Conservation (phyloP, 35 echinoderm and acorn worm species). For the Ophioderma brevispina region DNA sequence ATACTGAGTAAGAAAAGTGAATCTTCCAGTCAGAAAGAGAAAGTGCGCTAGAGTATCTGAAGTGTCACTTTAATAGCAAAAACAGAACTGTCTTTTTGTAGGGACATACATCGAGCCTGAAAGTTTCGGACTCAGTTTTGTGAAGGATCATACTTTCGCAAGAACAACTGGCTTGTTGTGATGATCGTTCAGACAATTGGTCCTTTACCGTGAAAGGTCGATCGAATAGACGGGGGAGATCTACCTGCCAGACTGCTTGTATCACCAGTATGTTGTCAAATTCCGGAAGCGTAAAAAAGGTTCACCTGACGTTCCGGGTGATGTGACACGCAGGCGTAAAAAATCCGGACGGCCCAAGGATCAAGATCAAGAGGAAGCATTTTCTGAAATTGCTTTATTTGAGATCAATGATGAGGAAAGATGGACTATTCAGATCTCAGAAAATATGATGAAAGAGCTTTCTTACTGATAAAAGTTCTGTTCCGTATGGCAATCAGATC, state of each 20-base stretch:
- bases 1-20: too few relatives aligned
- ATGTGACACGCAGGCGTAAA: conserved; percentile 11
- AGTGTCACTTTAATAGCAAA: too few relatives aligned
- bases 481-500: too few relatives aligned
- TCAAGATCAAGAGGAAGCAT: conserved; percentile 68
- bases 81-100: conserved; percentile 64
- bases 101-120: conserved; percentile 23
- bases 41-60: too few relatives aligned
- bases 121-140: conserved; percentile 29
- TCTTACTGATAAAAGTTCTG: conserved; percentile 42
- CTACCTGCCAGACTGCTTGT: conserved; percentile 54
- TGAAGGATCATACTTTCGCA: conserved; percentile 36
- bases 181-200: conserved; percentile 54
- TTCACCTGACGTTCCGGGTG: conserved; percentile 37
- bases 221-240: conserved; percentile 57
- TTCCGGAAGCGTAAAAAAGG: conserved; percentile 17
- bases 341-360: conserved; percentile 61
- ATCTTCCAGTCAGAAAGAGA: too few relatives aligned
- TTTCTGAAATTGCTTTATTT: conserved; percentile 45
- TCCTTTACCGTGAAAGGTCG: conserved; percentile 57
- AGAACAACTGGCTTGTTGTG: conserved; percentile 45
- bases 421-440: conserved; percentile 44
- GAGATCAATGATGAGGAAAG: conserved; percentile 66
- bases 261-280: conserved; percentile 44
- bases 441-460: conserved; percentile 59